These are phyloP conservation scores for Loriculus beryllinus DNA, from an alignment of 2,797 vertebrate species.

Conservation along the genomic window DNA sequence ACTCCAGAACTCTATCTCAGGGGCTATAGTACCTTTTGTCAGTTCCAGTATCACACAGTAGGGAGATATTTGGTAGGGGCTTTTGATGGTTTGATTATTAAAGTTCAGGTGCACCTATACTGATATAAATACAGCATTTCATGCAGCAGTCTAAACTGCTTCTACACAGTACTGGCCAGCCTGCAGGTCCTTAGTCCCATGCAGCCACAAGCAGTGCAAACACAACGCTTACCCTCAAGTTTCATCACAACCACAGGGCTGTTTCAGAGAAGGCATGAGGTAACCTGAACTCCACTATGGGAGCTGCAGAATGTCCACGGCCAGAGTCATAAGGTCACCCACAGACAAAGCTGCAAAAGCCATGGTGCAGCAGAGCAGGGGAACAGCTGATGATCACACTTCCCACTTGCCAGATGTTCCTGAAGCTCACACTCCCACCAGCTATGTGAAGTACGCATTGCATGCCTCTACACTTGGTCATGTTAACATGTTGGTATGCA, in stretches of 20 bases:
- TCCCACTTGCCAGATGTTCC: not conserved
- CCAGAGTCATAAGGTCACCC: not conserved
- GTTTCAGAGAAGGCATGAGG: not conserved
- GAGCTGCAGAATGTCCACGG: not conserved
- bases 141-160: not conserved
- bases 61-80: not conserved
- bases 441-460: fast-evolving
- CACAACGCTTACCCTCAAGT: not conserved
- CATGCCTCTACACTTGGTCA: not conserved
- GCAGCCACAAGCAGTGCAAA: not conserved
- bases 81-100: not conserved
- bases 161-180: not conserved
- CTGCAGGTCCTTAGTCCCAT: not conserved
- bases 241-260: not conserved
- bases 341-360: not conserved
- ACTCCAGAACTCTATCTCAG: not conserved
- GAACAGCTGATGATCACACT: not conserved
- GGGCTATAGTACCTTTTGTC: not conserved
- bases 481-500: not conserved
- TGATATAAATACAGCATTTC: not conserved
- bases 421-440: not conserved
- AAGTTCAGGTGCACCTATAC: not conserved
- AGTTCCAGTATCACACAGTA: not conserved
- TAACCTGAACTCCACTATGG: not conserved
- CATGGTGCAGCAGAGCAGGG: not conserved